These are phyloP conservation scores for Anabas testudineus DNA, from an alignment of 2,797 vertebrate genomes.

Conservation along the genomic window DNA sequence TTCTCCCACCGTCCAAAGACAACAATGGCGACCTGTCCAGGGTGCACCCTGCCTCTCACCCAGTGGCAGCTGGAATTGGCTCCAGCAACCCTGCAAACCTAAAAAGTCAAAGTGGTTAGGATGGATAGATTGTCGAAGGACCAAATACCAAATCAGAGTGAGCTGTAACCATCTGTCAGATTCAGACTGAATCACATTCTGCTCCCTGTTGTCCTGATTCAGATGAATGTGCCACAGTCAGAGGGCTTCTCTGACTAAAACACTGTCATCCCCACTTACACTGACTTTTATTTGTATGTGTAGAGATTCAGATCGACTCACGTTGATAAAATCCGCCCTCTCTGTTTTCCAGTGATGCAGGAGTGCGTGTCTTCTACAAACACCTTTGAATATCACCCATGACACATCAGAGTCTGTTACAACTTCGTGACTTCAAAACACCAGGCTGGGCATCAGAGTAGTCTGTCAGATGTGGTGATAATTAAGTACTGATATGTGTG, in stretches of 20 bases:
- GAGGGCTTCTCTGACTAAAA: not conserved
- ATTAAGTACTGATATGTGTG: not conserved
- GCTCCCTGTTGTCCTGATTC: not conserved
- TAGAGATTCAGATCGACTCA: not conserved
- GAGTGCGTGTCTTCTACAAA: not conserved
- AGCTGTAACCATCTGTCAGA: not conserved
- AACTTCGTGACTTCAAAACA: not conserved
- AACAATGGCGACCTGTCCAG: no score
- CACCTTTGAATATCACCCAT: not conserved
- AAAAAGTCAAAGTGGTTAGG: no score
- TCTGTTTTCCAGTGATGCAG: not conserved
- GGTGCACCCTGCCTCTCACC: no score
- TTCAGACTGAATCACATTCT: not conserved
- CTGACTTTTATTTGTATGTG: not conserved
- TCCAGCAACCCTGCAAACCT: no score
- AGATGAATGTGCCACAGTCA: not conserved
- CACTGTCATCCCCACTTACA: not conserved
- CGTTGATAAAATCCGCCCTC: not conserved
- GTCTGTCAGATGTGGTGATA: not conserved
- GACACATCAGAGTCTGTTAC: not conserved
- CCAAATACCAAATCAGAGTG: not conserved
- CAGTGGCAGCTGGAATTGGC: no score
- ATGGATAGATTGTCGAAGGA: not conserved
- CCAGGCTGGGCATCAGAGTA: not conserved
- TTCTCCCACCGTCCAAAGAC: no score